Percentiles rank a stretch among this genome's conserved stretches.
These are phyloP conservation scores for Corythaixoides concolor DNA, from an alignment of 2,113 vertebrate genomes.

Conservation along the genomic window DNA sequence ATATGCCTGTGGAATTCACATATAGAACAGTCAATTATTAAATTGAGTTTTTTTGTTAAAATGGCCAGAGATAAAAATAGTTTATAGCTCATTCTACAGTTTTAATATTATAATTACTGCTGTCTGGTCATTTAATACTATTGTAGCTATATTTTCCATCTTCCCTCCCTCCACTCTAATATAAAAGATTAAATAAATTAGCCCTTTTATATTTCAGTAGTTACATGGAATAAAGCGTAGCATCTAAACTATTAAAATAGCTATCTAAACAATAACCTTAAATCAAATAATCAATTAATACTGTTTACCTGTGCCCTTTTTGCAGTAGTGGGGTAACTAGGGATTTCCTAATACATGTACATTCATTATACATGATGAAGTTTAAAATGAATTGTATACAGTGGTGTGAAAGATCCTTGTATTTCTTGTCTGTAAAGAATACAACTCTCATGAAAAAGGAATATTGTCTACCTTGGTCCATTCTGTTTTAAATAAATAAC, in stretches of 20 bases:
- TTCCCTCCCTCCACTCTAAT: not conserved
- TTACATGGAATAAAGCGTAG: not conserved
- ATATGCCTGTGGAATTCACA: not conserved
- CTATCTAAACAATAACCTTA: not conserved
- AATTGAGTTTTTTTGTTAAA: not conserved
- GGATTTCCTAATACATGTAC: not conserved
- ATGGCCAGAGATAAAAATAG: not conserved
- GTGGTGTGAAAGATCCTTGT: not conserved
- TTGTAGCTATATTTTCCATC: not conserved
- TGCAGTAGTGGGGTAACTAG: not conserved
- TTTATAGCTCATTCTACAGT: not conserved
- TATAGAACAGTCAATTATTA: not conserved
- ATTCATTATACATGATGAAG: not conserved
- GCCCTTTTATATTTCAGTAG: not conserved
- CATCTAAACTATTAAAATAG: not conserved
- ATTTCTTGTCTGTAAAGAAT: not conserved
- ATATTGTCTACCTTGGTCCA: not conserved
- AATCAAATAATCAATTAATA: not conserved
- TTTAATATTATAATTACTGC: not conserved
- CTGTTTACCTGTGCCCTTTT: not conserved
- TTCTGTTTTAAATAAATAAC: not conserved
- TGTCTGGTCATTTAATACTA: not conserved
- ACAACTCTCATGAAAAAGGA: not conserved
- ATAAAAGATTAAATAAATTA: not conserved
- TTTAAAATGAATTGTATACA: not conserved